phyloP scores from a whole-genome alignment of 2,797 vertebrate species.

The Crenichthys baileyi region DNA sequence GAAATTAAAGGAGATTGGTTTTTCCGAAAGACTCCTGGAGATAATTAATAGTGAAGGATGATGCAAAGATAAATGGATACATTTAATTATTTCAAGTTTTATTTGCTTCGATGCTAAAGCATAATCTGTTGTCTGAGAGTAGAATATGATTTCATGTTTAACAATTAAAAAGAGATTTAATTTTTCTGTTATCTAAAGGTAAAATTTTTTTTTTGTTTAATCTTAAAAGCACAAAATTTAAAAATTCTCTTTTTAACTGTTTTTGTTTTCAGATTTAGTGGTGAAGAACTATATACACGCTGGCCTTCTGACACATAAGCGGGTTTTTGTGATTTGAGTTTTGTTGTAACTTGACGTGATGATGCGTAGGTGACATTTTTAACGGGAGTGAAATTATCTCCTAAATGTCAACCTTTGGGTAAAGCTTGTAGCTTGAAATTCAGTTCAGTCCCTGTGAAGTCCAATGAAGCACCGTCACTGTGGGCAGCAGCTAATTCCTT shows the following conservation, averaged over 20 bases:
- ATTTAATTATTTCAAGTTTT: conserved; percentile 37
- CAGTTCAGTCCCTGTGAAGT: conserved; percentile 37
- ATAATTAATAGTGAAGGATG: background rate
- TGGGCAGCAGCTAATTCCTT: conserved; percentile 39
- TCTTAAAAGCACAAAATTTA: conserved; percentile 60
- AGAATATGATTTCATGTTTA: conserved; percentile 8
- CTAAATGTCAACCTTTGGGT: conserved; percentile 35
- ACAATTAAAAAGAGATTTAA: conserved; percentile 18
- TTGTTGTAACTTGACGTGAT: conserved; percentile 30
- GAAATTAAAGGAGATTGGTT: conserved; percentile 12
- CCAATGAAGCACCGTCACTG: conserved; percentile 28
- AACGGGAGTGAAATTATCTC: conserved; percentile 22
- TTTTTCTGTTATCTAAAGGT: conserved; percentile 18
- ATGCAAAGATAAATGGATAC: background rate
- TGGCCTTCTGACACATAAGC: conserved; percentile 71
- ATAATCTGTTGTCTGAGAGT: conserved; percentile 10
- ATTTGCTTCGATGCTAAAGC: conserved; percentile 67
- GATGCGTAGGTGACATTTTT: conserved; percentile 20
- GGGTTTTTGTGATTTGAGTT: conserved; percentile 19
- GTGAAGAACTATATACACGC: conserved; percentile 20
- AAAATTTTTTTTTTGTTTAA: conserved; percentile 16
- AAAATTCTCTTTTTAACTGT: conserved; percentile 19
- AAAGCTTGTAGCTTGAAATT: conserved; percentile 32
- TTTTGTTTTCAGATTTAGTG: conserved; percentile 38
- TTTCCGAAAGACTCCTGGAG: background rate